A percentile compares a stretch with the other conserved stretches of the same genome.
These are phyloP conservation scores for Neoniphon sammara DNA, from an alignment of 2,797 vertebrate species.

Conservation along the genomic window DNA sequence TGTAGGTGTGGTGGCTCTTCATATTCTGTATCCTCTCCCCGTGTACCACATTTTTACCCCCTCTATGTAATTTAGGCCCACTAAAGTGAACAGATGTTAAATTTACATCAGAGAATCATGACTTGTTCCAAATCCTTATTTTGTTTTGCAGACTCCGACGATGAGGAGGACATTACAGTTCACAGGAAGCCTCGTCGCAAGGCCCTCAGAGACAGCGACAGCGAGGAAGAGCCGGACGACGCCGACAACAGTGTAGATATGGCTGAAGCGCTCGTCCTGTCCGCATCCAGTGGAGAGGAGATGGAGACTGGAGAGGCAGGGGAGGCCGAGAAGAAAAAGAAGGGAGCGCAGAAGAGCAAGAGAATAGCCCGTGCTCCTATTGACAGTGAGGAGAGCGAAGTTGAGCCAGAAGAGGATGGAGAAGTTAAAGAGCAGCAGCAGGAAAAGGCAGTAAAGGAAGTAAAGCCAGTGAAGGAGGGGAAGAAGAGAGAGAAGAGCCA, in stretches of 20 bases:
- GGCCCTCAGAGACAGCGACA: conserved; percentile 91
- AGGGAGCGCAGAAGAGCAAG: conserved; percentile 51
- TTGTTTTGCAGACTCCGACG: conserved; percentile 87
- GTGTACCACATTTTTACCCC: no score
- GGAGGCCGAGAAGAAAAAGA: conserved; percentile 29
- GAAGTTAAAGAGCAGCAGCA: conserved; percentile 56
- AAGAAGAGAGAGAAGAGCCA: conserved; percentile 79
- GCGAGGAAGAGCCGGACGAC: conserved; percentile 81
- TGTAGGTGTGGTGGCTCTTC: background rate
- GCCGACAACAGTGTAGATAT: conserved; percentile 62
- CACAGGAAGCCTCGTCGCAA: conserved; percentile 85
- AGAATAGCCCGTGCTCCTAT: conserved; percentile 70
- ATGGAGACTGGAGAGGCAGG: conserved; percentile 34
- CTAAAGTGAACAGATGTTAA: background rate
- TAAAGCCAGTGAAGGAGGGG: conserved; percentile 39
- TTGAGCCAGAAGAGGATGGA: conserved; percentile 52
- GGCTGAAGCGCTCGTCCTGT: conserved; percentile 72
- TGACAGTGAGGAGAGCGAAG: conserved; percentile 84
- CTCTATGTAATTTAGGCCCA: background rate
- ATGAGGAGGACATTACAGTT: conserved; percentile 84
- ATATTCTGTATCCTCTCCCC: no score
- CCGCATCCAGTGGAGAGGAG: conserved; percentile 77
- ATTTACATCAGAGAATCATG: background rate
- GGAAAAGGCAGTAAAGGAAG: conserved; percentile 39
- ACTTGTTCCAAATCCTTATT: conserved; percentile 1